These are phyloP conservation scores for Polydrusus cervinus DNA, from an alignment of 2,888 invertebrate genomes.

Conservation along the genomic window DNA sequence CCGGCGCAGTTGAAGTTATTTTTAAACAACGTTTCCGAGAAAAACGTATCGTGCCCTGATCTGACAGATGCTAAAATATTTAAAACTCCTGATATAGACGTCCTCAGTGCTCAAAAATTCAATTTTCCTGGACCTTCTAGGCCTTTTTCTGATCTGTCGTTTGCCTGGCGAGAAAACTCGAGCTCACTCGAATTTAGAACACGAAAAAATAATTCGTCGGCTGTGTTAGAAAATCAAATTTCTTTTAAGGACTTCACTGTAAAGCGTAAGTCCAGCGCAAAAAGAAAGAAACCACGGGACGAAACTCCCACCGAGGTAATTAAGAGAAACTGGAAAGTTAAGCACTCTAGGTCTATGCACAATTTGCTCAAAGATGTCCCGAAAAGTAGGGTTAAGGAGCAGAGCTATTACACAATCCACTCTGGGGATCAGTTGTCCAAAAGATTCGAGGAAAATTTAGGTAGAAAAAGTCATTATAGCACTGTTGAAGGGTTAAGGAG, in stretches of 20 bases:
- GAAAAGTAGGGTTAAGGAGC: slow-evolving; percentile 52
- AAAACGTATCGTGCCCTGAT: slow-evolving; percentile 66
- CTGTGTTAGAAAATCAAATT: slow-evolving; percentile 51
- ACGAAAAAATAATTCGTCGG: slow-evolving; percentile 52
- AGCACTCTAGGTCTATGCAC: slow-evolving; percentile 70
- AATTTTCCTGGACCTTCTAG: background rate
- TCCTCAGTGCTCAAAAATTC: slow-evolving; percentile 16
- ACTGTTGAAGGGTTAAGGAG: too few species aligned
- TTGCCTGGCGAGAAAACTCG: background rate
- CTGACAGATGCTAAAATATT: slow-evolving; percentile 60
- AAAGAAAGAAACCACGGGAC: slow-evolving; percentile 57
- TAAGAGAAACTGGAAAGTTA: slow-evolving; percentile 66
- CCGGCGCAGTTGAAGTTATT: slow-evolving; percentile 28
- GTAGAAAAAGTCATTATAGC: slow-evolving; percentile 12
- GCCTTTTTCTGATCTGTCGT: background rate
- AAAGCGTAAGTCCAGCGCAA: slow-evolving; percentile 21
- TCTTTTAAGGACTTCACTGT: slow-evolving; percentile 33
- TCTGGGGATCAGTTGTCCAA: slow-evolving; percentile 59
- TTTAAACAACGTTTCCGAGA: slow-evolving; percentile 62
- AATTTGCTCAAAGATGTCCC: slow-evolving; percentile 62
- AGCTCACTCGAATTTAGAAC: slow-evolving; percentile 29
- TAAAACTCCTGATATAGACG: slow-evolving; percentile 40
- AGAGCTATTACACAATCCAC: slow-evolving; percentile 71
- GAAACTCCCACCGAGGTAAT: slow-evolving; percentile 64
- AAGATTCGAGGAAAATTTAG: slow-evolving; percentile 12